A percentile compares a stretch with the other conserved stretches of the same genome.
Conservation (phyloP, 2,797 vertebrate genomes). For the Fratercula arctica region DNA sequence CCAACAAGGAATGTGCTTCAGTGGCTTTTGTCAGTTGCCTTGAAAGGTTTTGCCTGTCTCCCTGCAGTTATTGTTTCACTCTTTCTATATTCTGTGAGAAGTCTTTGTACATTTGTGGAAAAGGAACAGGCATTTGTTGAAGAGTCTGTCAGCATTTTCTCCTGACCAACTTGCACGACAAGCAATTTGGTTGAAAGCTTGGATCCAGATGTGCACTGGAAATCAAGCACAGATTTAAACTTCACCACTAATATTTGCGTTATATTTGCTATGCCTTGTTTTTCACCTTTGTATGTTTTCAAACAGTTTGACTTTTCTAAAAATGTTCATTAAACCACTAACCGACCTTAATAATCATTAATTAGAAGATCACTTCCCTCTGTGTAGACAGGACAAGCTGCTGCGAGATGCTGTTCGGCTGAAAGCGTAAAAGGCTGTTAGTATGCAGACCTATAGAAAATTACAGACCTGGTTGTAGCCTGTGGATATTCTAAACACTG, state of each 20-base stretch:
- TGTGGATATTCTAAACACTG: not conserved
- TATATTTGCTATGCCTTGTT: not conserved
- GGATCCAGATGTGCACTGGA: not conserved
- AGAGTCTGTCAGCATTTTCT: not conserved
- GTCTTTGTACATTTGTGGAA: not conserved
- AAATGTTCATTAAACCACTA: not conserved
- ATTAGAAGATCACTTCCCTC: not conserved
- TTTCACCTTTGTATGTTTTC: not conserved
- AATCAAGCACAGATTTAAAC: not conserved
- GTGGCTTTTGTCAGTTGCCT: not conserved
- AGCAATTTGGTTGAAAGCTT: not conserved
- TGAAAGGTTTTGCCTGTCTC: not conserved
- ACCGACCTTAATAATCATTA: not conserved
- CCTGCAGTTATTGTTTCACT: not conserved
- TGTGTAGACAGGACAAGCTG: not conserved
- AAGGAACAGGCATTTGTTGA: not conserved
- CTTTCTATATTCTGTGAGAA: not conserved
- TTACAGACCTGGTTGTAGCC: not conserved
- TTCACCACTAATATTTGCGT: not conserved
- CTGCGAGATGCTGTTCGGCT: not conserved
- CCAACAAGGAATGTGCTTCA: not conserved
- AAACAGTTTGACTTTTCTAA: not conserved
- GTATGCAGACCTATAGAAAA: not conserved
- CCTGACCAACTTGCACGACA: not conserved
- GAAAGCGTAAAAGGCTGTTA: not conserved